These are phyloP conservation scores for Pristionchus fissidentatus DNA, from an alignment of 2,888 invertebrate species.

Conservation along the genomic window DNA sequence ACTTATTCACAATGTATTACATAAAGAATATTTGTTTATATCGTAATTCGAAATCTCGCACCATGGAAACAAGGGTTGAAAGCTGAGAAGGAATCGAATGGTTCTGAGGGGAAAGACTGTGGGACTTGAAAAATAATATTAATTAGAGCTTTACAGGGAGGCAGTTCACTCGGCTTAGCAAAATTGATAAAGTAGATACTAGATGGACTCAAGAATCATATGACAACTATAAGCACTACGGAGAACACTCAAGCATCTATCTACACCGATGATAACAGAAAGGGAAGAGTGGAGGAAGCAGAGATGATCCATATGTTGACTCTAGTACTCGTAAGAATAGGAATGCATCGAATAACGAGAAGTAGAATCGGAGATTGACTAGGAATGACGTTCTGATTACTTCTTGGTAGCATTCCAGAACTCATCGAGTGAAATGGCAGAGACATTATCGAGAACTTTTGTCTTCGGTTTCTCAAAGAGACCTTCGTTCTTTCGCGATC, in stretches of 20 bases:
- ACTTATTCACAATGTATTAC: constrained; percentile 25
- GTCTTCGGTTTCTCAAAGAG: constrained; percentile 67
- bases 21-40: background rate
- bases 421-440: constrained; percentile 71
- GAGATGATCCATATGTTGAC: constrained; percentile 28
- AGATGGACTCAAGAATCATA: background rate
- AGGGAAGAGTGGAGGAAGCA: background rate
- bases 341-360: background rate
- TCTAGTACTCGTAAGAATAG: constrained; percentile 5
- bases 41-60: constrained; percentile 42
- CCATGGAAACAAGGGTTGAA: constrained; percentile 6
- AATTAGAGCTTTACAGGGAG: background rate
- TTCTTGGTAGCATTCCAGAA: constrained; percentile 66
- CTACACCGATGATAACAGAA: constrained; percentile 11
- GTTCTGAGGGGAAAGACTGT: constrained; percentile 10
- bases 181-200: background rate
- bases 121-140: no score
- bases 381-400: background rate
- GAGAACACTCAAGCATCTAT: constrained; percentile 34
- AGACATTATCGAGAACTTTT: constrained; percentile 68
- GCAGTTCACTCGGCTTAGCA: constrained; percentile 30
- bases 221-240: constrained; percentile 39
- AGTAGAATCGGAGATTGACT: background rate
- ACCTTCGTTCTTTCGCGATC: constrained; percentile 55
- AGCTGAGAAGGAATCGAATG: constrained; percentile 14